Evolutionary conservation across 2,797 vertebrate species (phyloP).

Genomic region (Tokudaia muenninki): DNA sequence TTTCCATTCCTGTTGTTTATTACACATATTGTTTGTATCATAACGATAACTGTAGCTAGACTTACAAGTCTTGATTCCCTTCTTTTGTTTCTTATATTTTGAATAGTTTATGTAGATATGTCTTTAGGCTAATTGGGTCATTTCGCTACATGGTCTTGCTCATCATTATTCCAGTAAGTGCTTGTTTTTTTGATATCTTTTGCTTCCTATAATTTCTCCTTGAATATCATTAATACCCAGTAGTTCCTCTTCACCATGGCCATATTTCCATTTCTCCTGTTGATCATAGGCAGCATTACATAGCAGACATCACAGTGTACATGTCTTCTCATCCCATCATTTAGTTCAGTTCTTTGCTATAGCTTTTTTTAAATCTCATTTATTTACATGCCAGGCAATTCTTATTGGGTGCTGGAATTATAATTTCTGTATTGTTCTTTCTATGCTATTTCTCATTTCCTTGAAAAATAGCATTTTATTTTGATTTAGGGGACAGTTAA

Average conservation of each 20-base stretch:
- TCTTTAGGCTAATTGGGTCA: background rate
- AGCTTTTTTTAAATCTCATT: background rate
- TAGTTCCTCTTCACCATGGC: background rate
- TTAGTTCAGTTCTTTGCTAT: background rate
- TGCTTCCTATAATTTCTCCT: background rate
- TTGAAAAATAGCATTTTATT: background rate
- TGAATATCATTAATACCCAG: background rate
- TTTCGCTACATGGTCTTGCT: background rate
- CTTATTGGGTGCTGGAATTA: background rate
- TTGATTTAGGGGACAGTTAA: background rate
- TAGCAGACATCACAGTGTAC: background rate
- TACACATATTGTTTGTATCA: background rate
- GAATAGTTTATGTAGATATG: background rate
- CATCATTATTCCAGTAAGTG: background rate
- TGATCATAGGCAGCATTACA: background rate
- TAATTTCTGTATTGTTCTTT: background rate
- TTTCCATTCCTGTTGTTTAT: background rate
- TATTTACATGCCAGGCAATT: background rate
- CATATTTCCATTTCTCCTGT: background rate
- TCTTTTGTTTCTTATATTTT: background rate
- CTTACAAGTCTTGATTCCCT: background rate
- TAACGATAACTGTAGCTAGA: background rate
- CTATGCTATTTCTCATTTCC: background rate
- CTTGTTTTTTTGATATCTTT: conserved; percentile 2
- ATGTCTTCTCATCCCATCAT: background rate